These are phyloP conservation scores for Eupristina koningsbergeri DNA, from an alignment of 1,140 invertebrate species.

Conservation along the genomic window DNA sequence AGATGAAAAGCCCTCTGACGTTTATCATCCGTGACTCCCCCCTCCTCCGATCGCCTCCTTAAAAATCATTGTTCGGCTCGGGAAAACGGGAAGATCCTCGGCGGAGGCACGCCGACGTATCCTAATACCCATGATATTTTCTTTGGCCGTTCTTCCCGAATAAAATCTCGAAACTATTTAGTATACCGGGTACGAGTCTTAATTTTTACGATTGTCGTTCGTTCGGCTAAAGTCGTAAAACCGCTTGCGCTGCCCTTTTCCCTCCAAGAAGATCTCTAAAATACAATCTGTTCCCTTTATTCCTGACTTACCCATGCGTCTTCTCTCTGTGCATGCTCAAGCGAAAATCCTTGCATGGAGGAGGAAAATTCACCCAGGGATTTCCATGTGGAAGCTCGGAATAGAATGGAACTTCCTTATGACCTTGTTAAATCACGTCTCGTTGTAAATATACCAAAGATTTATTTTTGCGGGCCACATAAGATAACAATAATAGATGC, in stretches of 20 bases:
- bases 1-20: constrained; percentile 9
- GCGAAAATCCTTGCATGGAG: background rate
- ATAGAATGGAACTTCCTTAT: background rate
- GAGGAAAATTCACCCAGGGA: background rate
- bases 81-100: background rate
- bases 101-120: background rate
- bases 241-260: background rate
- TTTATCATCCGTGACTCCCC: background rate
- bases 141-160: background rate
- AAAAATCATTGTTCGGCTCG: background rate
- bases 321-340: no score
- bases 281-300: background rate
- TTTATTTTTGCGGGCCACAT: background rate
- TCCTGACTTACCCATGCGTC: background rate
- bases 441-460: background rate
- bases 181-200: background rate
- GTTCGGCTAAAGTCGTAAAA: constrained; percentile 4
- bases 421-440: background rate
- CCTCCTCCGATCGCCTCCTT: background rate
- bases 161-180: background rate
- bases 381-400: background rate
- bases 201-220: constrained; percentile 28
- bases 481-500: background rate
- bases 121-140: constrained; percentile 2
- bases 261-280: background rate